These are phyloP conservation scores for Megathymus violae DNA, from an alignment of 1,140 invertebrate species.

Conservation along the genomic window DNA sequence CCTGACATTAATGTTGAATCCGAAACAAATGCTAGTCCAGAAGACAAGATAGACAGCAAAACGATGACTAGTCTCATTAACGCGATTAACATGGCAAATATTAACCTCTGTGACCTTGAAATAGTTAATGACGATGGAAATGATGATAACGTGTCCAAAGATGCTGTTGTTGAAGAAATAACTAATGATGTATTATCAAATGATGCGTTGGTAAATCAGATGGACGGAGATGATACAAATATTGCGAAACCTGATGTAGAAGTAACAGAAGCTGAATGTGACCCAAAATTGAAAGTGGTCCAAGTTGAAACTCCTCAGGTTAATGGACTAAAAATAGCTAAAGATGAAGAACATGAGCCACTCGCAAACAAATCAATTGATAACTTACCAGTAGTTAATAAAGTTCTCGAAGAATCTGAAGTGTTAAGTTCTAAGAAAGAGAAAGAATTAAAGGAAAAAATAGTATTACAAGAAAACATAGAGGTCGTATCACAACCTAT, in stretches of 20 bases:
- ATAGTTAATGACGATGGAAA: slow-evolving; percentile 50
- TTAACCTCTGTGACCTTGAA: slow-evolving; percentile 60
- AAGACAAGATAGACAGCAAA: slow-evolving; percentile 60
- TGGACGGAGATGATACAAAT: neutral
- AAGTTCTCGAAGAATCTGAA: neutral
- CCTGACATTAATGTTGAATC: slow-evolving; percentile 39
- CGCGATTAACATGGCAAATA: slow-evolving; percentile 63
- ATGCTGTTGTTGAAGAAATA: slow-evolving; percentile 32
- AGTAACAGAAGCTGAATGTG: too few relatives aligned
- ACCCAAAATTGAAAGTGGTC: slow-evolving; percentile 13
- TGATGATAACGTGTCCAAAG: slow-evolving; percentile 39
- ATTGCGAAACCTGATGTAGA: slow-evolving; percentile 18
- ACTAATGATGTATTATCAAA: slow-evolving; percentile 10
- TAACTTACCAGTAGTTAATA: slow-evolving; percentile 11
- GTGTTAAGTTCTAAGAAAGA: slow-evolving; percentile 13
- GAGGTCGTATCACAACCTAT: slow-evolving; percentile 1
- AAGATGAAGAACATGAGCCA: slow-evolving; percentile 6
- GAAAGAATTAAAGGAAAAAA: neutral
- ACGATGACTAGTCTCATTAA: slow-evolving; percentile 63
- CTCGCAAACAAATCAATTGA: slow-evolving; percentile 24
- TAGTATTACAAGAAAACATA: slow-evolving; percentile 13
- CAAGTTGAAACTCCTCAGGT: slow-evolving; percentile 13
- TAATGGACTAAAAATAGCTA: slow-evolving; percentile 16
- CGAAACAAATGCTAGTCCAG: slow-evolving; percentile 36
- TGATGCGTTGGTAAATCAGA: neutral